Percentiles rank a stretch among this genome's conserved stretches.
Evolutionary conservation across 2,888 invertebrate species (phyloP).

Genomic region (Physocephala rufipes): DNA sequence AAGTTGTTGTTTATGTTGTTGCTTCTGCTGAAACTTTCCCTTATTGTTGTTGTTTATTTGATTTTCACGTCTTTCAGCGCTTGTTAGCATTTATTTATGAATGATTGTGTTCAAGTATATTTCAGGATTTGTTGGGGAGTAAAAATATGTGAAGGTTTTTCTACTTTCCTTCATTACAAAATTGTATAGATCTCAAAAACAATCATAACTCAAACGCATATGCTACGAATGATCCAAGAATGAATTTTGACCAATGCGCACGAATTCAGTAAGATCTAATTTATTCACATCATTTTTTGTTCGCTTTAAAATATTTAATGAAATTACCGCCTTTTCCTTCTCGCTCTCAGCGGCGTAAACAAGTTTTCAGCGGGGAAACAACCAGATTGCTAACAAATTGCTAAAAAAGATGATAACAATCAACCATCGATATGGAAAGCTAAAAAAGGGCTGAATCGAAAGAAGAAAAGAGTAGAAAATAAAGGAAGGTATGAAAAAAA

Average conservation of each 20-base stretch:
- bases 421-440: background rate
- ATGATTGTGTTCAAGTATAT: too few relatives aligned
- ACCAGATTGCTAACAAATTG: background rate
- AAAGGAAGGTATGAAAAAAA: background rate
- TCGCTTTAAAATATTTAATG: constrained; percentile 31
- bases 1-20: background rate
- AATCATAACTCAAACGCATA: constrained; percentile 47
- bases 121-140: too few relatives aligned
- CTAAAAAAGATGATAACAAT: background rate
- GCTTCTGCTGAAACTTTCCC: too few relatives aligned
- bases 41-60: too few relatives aligned
- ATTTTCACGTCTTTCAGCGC: background rate
- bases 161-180: too few relatives aligned
- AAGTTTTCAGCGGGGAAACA: background rate
- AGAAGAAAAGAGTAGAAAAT: background rate
- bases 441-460: background rate
- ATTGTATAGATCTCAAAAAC: constrained; percentile 40
- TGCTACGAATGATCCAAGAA: constrained; percentile 4
- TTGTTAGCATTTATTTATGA: too few relatives aligned
- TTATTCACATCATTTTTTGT: constrained; percentile 50
- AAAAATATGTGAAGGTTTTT: background rate
- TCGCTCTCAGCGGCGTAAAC: constrained; percentile 25
- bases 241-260: constrained; percentile 18
- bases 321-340: too few relatives aligned
- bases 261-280: constrained; percentile 45